Conservation (phyloP, 2,888 invertebrate species). For the Lepidochrysops patricia region DNA sequence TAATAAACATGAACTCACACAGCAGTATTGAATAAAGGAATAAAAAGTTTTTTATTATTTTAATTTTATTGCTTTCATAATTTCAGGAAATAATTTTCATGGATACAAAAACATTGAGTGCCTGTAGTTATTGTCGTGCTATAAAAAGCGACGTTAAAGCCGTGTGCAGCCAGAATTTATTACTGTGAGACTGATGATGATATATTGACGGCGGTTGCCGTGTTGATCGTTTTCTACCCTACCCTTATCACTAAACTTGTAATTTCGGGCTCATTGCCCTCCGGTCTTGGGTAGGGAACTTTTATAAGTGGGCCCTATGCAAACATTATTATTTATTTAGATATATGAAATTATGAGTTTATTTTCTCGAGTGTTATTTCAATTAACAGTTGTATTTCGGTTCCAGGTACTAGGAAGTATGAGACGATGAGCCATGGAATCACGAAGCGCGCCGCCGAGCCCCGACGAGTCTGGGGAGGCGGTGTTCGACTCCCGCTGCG, state of each 20-base stretch:
- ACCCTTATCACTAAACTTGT: conserved; percentile 66
- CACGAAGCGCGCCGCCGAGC: conserved; percentile 74
- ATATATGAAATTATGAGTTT: not conserved
- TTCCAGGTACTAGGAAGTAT: conserved; percentile 57
- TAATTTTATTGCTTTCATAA: not conserved
- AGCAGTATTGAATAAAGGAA: not conserved
- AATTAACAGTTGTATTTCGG: conserved; percentile 28
- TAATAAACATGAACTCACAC: not conserved
- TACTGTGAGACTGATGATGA: conserved; percentile 68
- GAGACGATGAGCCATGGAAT: conserved; percentile 73
- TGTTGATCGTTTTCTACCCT: conserved; percentile 71
- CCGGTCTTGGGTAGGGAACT: conserved; percentile 37
- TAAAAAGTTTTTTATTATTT: not conserved
- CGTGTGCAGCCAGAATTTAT: conserved; percentile 57
- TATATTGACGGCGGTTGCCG: conserved; percentile 68
- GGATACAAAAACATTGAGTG: conserved; percentile 8
- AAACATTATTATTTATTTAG: conserved; percentile 11
- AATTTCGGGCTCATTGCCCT: conserved; percentile 71
- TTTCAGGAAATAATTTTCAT: conserved; percentile 9
- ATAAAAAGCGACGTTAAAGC: conserved; percentile 50
- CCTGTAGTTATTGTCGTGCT: conserved; percentile 15
- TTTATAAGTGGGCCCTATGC: conserved; percentile 31
- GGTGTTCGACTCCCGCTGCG: conserved; percentile 85
- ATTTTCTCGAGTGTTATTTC: conserved; percentile 3
- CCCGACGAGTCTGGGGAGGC: conserved; percentile 73